Percentiles rank a stretch among this genome's conserved stretches.
Conservation (phyloP, 2,113 vertebrate species). For the Myotis brandtii region DNA sequence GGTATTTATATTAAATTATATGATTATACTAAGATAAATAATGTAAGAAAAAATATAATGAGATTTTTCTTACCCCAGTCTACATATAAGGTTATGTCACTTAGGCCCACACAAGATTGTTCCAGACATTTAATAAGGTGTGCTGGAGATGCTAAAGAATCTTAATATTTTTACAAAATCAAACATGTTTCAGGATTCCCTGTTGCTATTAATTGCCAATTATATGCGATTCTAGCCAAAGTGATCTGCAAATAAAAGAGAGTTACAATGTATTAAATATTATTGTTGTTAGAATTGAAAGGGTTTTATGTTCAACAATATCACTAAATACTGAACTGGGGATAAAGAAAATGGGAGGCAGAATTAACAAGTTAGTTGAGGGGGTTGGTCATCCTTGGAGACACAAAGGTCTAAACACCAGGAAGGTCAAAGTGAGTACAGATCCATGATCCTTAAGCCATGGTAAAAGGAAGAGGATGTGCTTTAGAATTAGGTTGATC, state of each 20-base stretch:
- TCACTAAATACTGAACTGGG: not conserved
- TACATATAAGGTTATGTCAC: not conserved
- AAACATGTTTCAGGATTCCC: not conserved
- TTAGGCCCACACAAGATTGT: not conserved
- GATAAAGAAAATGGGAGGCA: not conserved
- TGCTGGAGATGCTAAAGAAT: not conserved
- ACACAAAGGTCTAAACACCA: not conserved
- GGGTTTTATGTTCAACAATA: not conserved
- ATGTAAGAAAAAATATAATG: constrained; percentile 3
- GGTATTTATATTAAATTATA: constrained; percentile 23
- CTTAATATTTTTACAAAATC: not conserved
- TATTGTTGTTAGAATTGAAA: not conserved
- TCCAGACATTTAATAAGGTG: not conserved
- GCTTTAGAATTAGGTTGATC: not conserved
- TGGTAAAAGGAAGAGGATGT: not conserved
- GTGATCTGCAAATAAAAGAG: not conserved
- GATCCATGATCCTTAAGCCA: not conserved
- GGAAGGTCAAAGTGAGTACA: not conserved
- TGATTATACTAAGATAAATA: constrained; percentile 9
- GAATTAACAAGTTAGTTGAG: not conserved
- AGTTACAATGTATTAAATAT: not conserved
- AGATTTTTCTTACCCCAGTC: not conserved
- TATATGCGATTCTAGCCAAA: constrained; percentile 1
- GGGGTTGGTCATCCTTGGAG: not conserved
- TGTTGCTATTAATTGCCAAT: not conserved